phyloP scores from a whole-genome alignment of 2,113 vertebrate species.

The Cyphomyrus plagiostoma region DNA sequence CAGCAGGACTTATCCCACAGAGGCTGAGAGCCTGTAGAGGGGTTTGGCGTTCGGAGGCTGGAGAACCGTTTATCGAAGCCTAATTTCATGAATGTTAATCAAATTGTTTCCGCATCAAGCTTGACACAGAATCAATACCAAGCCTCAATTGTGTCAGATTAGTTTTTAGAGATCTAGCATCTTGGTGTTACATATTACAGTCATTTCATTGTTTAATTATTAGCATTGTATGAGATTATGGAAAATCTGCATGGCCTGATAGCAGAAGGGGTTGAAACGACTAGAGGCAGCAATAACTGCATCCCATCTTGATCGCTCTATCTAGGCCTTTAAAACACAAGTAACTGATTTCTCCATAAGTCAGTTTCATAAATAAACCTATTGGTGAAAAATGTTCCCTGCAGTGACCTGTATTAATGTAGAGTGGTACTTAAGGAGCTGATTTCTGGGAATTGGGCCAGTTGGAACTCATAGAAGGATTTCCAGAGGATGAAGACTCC shows the following conservation, averaged over 20 bases:
- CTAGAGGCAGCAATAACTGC: not conserved
- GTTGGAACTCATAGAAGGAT: not conserved
- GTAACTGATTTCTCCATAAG: not conserved
- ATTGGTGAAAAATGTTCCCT: not conserved
- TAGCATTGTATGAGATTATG: not conserved
- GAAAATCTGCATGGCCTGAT: not conserved
- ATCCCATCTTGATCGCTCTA: not conserved
- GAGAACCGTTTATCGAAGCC: not conserved
- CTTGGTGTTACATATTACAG: not conserved
- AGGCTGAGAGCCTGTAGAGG: not conserved
- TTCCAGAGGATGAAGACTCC: not conserved
- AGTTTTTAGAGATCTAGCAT: not conserved
- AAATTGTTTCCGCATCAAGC: not conserved
- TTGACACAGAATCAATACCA: not conserved
- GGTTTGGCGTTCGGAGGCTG: not conserved
- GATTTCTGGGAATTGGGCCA: not conserved
- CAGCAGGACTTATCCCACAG: not conserved
- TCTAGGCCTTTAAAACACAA: not conserved
- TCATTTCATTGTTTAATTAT: not conserved
- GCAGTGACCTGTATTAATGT: not conserved
- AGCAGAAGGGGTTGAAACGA: not conserved
- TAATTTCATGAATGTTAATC: not conserved
- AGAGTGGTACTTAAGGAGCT: not conserved
- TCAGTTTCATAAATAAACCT: not conserved
- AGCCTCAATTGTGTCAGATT: not conserved